Base-by-base conservation (phyloP, 2,113 vertebrate species). In the Spilogale gracilis region DNA sequence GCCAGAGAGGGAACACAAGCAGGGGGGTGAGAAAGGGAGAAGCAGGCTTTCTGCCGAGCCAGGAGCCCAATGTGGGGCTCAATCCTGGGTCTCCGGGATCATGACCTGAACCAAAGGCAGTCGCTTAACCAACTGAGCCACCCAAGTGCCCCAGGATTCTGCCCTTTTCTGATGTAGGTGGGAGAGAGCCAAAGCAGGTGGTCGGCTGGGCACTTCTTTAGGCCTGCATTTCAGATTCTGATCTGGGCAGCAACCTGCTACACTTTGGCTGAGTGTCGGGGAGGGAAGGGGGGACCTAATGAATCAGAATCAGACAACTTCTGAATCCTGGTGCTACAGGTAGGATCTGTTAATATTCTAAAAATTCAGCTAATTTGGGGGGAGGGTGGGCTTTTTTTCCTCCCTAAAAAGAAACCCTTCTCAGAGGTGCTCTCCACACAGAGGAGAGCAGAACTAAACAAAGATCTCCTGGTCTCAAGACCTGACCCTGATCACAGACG, bases 281-380 rank as follows among this genome's bases (percentile, higher is more conserved):
- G n/a, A 63, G 21, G 17, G 3, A 17, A 45, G 45, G 52, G 48
- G 16, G 17, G 43, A 54, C 43, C 86, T 50, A n/a, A 50, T 45
- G 67, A 91, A 67, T 87, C 89, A 38, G 82, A 94, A 78, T 61
- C 60, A 78, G 73, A 92, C 56, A 94, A 89, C 45, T 96, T 76
- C 78, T 27, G 45, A 81, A 74, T 85, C 67, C 80, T 63, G 74
- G 67, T 67, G 78, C 23, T 85, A 63, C 48, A 73, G 52, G 61
- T 23, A 87, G 87, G 82, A 93, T 86, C 63, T 97, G 94, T 48
- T 73, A 89, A 86, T 25, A 88, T 54, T 79, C 52, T 93, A 89
- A 96, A 91, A 94, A 89, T 82, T n/a, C 32, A 43, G 81, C 86
- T 93, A 91, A 89, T 67, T 21, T 93, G 30, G 25, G 61, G 83